A percentile compares a stretch with the other conserved stretches of the same genome.
Conservation (phyloP, 2,797 vertebrate genomes). For the Phrynocephalus vlangalii region DNA sequence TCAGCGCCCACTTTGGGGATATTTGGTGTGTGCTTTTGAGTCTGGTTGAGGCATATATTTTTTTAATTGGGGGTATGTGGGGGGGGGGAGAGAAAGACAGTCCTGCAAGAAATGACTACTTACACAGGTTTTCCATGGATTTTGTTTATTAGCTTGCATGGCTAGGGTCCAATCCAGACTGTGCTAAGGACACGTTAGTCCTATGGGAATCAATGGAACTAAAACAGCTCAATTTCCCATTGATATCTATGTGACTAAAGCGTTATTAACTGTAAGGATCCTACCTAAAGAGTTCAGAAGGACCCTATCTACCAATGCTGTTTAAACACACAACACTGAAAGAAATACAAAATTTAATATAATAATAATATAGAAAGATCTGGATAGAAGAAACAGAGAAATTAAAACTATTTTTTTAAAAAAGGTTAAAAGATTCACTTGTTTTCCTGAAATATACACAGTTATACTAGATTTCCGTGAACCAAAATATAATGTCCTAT, state of each 20-base stretch:
- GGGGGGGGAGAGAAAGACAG: too few species aligned
- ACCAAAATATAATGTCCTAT: too few species aligned
- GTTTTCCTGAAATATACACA: not conserved
- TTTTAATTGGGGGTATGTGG: too few species aligned
- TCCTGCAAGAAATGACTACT: not conserved
- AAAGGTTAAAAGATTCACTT: not conserved
- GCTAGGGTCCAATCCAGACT: not conserved
- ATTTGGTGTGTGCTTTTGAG: not conserved
- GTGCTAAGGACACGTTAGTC: not conserved
- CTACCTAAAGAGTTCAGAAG: not conserved
- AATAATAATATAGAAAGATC: not conserved
- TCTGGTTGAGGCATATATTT: too few species aligned
- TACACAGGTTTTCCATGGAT: not conserved
- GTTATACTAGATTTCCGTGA: too few species aligned
- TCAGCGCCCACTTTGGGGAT: too few species aligned
- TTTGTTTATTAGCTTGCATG: conserved; percentile 4
- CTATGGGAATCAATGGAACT: not conserved
- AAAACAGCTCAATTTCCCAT: not conserved
- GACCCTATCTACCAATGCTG: too few species aligned
- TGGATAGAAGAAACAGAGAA: not conserved
- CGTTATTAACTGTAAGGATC: not conserved
- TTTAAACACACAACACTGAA: not conserved
- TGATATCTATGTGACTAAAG: not conserved
- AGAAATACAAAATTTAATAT: not conserved
- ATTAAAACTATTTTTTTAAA: not conserved